A percentile compares a stretch with the other conserved stretches of the same genome.
phyloP scores from a whole-genome alignment of 92 coral and sea anemone genomes.

The Diadumene lineata region DNA sequence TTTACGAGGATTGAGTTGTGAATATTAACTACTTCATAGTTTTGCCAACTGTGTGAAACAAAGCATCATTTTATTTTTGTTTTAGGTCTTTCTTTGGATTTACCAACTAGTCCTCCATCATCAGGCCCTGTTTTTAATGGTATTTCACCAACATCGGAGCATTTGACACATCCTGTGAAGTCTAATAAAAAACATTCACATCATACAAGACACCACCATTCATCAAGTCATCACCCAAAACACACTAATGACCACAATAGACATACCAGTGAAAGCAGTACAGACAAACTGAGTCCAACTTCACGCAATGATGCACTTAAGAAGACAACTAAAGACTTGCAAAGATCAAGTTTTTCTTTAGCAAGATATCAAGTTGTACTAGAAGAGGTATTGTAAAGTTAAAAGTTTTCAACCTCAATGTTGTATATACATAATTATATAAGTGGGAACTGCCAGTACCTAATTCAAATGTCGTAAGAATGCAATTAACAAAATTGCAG shows the following conservation, averaged over 20 bases:
- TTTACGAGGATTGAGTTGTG: too few species aligned
- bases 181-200: slow-evolving; percentile 8
- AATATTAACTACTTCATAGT: too few species aligned
- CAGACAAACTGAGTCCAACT: slow-evolving; percentile 54
- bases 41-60: not conserved
- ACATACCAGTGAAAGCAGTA: slow-evolving; percentile 24
- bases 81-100: slow-evolving; percentile 3
- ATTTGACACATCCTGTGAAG: slow-evolving; percentile 12
- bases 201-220: not conserved
- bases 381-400: slow-evolving; percentile 66
- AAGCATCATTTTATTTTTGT: not conserved
- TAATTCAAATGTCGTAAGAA: too few species aligned
- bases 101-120: not conserved
- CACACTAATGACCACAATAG: slow-evolving; percentile 24
- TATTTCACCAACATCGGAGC: slow-evolving; percentile 7
- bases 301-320: slow-evolving; percentile 82
- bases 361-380: slow-evolving; percentile 86
- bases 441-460: too few species aligned
- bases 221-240: slow-evolving; percentile 12
- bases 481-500: too few species aligned
- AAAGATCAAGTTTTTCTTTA: slow-evolving; percentile 87
- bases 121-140: not conserved
- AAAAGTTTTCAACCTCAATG: too few species aligned
- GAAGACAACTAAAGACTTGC: slow-evolving; percentile 82
- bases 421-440: too few species aligned